Percentiles rank a stretch among this genome's conserved stretches.
Evolutionary conservation across 2,888 invertebrate genomes (phyloP).

Genomic region (Nymphalis urticae): DNA sequence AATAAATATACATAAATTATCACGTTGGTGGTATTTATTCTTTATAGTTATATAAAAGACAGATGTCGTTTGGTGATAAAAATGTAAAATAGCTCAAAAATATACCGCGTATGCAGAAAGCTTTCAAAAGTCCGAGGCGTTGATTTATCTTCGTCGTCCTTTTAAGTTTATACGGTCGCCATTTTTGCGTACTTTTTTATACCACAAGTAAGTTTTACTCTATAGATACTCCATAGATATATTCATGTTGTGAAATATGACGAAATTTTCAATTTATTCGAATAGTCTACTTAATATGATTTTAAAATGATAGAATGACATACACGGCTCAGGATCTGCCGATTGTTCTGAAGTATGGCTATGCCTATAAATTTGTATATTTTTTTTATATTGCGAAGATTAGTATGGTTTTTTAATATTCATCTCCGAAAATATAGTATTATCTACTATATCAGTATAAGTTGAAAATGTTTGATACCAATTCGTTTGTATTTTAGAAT

Average conservation of each 20-base stretch:
- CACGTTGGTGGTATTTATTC: slow-evolving; percentile 49
- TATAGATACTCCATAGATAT: not conserved
- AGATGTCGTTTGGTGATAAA: slow-evolving; percentile 49
- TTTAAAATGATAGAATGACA: too few species aligned
- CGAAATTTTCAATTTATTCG: not conserved
- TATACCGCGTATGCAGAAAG: slow-evolving; percentile 16
- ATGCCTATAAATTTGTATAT: too few species aligned
- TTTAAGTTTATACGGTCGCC: slow-evolving; percentile 34
- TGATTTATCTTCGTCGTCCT: slow-evolving; percentile 49
- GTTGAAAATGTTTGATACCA: too few species aligned
- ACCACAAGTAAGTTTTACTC: slow-evolving; percentile 10
- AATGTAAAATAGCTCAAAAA: slow-evolving; percentile 37
- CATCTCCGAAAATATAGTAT: too few species aligned
- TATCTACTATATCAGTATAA: too few species aligned
- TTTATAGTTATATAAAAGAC: slow-evolving; percentile 50
- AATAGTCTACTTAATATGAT: not conserved
- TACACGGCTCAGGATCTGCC: too few species aligned
- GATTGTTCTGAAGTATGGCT: too few species aligned
- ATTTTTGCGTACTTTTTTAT: slow-evolving; percentile 30
- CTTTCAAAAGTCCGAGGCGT: slow-evolving; percentile 32
- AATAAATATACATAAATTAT: slow-evolving; percentile 46
- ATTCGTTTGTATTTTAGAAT: too few species aligned
- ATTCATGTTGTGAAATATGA: not conserved
- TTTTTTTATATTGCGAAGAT: too few species aligned
- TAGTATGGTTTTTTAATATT: too few species aligned